Percentiles rank a stretch among this genome's conserved stretches.
Evolutionary conservation across 2,113 vertebrate species (phyloP).

Genomic region (Phainopepla nitens): DNA sequence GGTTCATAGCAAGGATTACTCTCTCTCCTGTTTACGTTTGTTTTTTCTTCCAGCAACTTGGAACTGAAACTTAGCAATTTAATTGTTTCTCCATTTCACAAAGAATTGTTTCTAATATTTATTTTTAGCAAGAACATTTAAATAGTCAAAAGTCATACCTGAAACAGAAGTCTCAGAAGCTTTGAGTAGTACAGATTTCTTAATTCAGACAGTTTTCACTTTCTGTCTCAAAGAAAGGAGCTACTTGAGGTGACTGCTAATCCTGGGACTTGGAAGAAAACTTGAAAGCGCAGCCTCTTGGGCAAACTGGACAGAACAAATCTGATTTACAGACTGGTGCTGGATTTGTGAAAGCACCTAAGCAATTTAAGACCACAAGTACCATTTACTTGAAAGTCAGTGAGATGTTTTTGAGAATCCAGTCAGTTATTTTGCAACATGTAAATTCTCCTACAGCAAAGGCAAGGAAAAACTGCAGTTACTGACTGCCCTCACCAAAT

Average conservation of each 20-base stretch:
- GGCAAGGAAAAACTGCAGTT: neutral
- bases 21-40: neutral
- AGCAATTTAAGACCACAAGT: neutral
- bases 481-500: neutral
- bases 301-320: conserved; percentile 32
- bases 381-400: neutral
- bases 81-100: neutral
- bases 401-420: neutral
- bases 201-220: neutral
- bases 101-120: neutral
- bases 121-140: neutral
- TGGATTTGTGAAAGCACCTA: neutral
- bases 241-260: neutral
- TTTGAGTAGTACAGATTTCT: neutral
- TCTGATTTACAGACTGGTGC: conserved; percentile 2
- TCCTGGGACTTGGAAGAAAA: neutral
- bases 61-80: neutral
- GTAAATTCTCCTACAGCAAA: neutral
- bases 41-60: neutral
- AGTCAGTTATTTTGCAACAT: neutral
- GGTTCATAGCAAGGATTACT: neutral
- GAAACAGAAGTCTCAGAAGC: neutral
- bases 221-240: neutral
- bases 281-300: neutral
- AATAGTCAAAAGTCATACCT: neutral